Conservation (phyloP, 2,888 invertebrate species). For the Tuta absoluta region DNA sequence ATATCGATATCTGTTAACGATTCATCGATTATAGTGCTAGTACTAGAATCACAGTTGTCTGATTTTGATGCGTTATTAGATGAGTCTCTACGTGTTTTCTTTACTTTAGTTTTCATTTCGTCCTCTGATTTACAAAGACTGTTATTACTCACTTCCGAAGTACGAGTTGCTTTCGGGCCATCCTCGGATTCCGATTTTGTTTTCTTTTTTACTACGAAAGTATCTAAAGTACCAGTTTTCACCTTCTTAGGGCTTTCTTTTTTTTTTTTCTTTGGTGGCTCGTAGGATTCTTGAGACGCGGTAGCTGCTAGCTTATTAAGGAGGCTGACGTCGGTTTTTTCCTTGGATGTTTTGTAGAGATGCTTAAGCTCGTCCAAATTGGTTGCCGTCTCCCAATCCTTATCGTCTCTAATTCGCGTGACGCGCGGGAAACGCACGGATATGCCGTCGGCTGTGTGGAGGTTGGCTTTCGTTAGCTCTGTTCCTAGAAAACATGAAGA, state of each 20-base stretch:
- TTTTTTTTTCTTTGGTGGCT: conserved; percentile 53
- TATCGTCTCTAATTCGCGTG: conserved; percentile 90
- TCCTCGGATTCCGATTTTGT: conserved; percentile 24
- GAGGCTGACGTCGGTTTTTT: conserved; percentile 81
- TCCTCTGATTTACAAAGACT: not conserved
- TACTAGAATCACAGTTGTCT: conserved; percentile 28
- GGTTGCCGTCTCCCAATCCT: conserved; percentile 92
- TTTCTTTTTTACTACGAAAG: conserved; percentile 35
- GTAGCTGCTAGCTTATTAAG: conserved; percentile 72
- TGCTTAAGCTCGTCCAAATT: conserved; percentile 86
- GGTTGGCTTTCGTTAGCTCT: conserved; percentile 88
- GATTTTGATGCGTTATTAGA: conserved; percentile 31
- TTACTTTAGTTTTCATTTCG: conserved; percentile 20
- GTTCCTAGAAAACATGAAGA: conserved; percentile 78
- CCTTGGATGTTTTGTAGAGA: conserved; percentile 86
- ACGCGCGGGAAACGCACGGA: conserved; percentile 97
- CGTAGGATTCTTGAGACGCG: conserved; percentile 47
- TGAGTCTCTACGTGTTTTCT: conserved; percentile 30
- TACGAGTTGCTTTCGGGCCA: conserved; percentile 20
- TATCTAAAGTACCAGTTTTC: conserved; percentile 37
- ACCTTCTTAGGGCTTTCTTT: conserved; percentile 50
- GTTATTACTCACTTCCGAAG: conserved; percentile 21
- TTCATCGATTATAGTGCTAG: conserved; percentile 32
- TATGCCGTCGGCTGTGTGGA: conserved; percentile 96
- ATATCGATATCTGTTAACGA: conserved; percentile 34